Conservation (phyloP, 2,113 vertebrate genomes). For the Ochotona curzoniae region DNA sequence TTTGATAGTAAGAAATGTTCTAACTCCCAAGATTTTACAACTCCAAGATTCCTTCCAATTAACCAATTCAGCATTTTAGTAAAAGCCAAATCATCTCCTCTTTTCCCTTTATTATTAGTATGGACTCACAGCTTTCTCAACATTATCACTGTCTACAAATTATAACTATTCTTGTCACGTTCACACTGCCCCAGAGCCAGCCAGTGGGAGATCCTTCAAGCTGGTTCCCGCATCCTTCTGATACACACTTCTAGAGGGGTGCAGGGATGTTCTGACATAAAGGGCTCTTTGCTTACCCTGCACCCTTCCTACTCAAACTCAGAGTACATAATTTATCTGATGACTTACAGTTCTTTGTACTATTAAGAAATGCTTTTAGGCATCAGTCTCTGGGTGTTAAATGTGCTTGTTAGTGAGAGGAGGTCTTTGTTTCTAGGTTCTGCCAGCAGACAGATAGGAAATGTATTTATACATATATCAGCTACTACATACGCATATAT, state of each 20-base stretch:
- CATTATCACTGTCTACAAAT: not conserved
- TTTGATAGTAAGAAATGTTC: not conserved
- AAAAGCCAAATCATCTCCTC: not conserved
- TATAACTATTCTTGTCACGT: not conserved
- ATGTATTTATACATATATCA: not conserved
- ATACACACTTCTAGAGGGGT: not conserved
- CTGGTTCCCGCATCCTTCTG: not conserved
- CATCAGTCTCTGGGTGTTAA: not conserved
- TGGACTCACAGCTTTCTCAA: not conserved
- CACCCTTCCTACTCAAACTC: not conserved
- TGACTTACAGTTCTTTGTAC: not conserved
- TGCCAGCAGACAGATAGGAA: not conserved
- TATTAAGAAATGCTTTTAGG: not conserved
- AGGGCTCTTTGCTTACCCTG: not conserved
- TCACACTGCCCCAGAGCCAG: not conserved
- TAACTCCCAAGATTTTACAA: too few relatives aligned
- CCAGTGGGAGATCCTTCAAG: not conserved
- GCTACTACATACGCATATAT: not conserved
- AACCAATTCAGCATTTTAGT: not conserved
- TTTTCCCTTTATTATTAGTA: not conserved
- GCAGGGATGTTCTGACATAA: not conserved
- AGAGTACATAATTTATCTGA: not conserved
- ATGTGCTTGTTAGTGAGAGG: not conserved
- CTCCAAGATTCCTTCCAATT: not conserved
- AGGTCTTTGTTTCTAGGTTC: not conserved